Evolutionary conservation across 2,888 invertebrate species (phyloP).

Genomic region (Lasioglossum vierecki): DNA sequence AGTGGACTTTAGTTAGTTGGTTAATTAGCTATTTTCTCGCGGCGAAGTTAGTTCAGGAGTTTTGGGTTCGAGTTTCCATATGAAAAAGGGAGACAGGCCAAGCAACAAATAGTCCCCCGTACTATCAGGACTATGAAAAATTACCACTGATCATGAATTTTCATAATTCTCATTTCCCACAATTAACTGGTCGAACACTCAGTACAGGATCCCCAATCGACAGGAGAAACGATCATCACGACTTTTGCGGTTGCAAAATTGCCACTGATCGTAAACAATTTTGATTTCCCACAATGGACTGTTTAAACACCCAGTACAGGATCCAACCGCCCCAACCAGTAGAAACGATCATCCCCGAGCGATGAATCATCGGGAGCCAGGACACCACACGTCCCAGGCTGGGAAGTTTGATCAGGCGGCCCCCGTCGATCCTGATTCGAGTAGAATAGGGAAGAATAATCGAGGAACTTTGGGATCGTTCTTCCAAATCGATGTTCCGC

Average conservation of each 20-base stretch:
- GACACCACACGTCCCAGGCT: not conserved
- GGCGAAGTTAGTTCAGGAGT: not conserved
- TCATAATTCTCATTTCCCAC: no score
- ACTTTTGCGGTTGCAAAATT: no score
- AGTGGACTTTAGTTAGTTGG: slow-evolving; percentile 1
- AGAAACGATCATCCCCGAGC: not conserved
- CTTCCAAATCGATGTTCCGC: slow-evolving; percentile 44
- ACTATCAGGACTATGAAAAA: no score
- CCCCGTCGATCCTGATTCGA: not conserved
- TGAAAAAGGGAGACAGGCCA: not conserved
- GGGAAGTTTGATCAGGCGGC: not conserved
- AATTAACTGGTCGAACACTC: no score
- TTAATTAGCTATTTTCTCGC: slow-evolving; percentile 1
- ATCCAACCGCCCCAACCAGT: not conserved
- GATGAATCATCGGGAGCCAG: not conserved
- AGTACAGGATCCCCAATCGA: not conserved
- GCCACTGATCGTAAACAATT: no score
- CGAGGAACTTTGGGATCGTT: slow-evolving; percentile 25
- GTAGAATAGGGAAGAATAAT: slow-evolving; percentile 19
- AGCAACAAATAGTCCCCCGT: no score
- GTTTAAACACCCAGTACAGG: not conserved
- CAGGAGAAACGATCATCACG: no score
- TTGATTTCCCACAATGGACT: no score
- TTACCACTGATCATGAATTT: no score
- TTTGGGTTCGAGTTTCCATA: not conserved